Percentiles rank a stretch among this genome's conserved stretches.
Evolutionary conservation across 2,113 vertebrate species (phyloP).

Genomic region (Archilochus colubris): DNA sequence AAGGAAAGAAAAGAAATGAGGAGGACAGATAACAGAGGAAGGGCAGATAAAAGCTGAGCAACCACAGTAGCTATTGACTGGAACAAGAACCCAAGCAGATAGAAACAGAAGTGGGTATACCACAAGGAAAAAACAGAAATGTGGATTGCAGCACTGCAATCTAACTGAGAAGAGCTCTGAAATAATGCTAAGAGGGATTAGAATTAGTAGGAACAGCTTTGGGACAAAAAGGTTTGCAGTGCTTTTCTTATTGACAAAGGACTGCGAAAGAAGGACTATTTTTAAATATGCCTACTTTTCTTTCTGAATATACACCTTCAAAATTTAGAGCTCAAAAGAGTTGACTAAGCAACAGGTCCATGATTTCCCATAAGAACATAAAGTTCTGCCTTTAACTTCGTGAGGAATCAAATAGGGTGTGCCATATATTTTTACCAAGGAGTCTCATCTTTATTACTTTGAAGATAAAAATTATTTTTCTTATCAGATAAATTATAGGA

Average conservation of each 20-base stretch:
- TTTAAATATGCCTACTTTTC: neutral
- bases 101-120: neutral
- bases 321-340: neutral
- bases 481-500: slow-evolving; percentile 62
- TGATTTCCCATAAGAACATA: neutral
- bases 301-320: neutral
- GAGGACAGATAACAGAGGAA: neutral
- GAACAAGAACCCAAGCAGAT: neutral
- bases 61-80: neutral
- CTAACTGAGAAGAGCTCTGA: neutral
- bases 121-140: neutral
- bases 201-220: neutral
- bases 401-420: slow-evolving; percentile 64
- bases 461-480: slow-evolving; percentile 51
- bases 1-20: neutral
- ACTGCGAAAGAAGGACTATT: neutral
- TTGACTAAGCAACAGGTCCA: neutral
- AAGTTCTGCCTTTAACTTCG: slow-evolving; percentile 20
- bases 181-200: neutral
- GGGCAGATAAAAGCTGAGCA: neutral
- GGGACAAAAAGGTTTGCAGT: neutral
- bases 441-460: slow-evolving; percentile 39
- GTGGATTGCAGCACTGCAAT: neutral
- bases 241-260: neutral
- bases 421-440: slow-evolving; percentile 57